These are phyloP conservation scores for Zapus hudsonius DNA, from an alignment of 2,113 vertebrate species.

Conservation along the genomic window DNA sequence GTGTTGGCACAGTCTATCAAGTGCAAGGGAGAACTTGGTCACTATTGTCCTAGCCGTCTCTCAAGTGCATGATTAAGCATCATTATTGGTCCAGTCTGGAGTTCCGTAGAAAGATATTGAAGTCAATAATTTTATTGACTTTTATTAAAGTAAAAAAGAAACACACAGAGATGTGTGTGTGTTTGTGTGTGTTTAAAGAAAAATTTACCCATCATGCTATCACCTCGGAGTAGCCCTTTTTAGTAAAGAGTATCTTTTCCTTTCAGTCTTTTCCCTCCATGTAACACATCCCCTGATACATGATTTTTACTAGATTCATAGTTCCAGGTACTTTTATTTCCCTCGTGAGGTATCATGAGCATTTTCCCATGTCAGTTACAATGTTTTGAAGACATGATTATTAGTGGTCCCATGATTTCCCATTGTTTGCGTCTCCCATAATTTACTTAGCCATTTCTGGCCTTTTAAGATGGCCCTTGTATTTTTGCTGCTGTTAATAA, in stretches of 20 bases:
- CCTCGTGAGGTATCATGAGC: background rate
- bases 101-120: background rate
- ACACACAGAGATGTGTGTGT: too few species aligned
- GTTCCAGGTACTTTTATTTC: background rate
- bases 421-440: background rate
- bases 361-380: constrained; percentile 33
- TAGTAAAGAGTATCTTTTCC: background rate
- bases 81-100: too few species aligned
- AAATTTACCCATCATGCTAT: background rate
- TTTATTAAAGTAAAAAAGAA: background rate
- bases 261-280: background rate
- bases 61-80: too few species aligned
- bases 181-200: too few species aligned
- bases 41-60: too few species aligned
- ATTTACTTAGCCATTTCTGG: background rate
- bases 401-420: background rate
- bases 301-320: background rate
- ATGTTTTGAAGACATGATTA: background rate
- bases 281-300: background rate
- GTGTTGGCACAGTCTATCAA: too few species aligned
- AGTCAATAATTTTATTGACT: background rate
- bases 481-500: constrained; percentile 15
- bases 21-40: too few species aligned
- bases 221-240: background rate
- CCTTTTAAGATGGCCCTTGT: constrained; percentile 6